Evolutionary conservation across 2,888 invertebrate genomes (phyloP).

Genomic region (Stenchaetothrips biformis): DNA sequence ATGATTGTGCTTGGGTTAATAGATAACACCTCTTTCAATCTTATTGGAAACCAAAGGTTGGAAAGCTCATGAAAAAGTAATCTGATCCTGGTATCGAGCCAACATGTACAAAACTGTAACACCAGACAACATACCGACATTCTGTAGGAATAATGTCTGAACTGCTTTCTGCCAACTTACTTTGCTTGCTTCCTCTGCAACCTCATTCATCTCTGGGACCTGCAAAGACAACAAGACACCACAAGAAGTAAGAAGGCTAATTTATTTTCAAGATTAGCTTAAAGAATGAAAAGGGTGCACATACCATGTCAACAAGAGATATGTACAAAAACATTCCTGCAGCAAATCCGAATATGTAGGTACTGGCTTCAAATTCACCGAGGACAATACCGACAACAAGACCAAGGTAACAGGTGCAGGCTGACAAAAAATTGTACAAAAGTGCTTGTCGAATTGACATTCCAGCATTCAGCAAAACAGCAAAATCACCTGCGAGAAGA

Average conservation of each 20-base stretch:
- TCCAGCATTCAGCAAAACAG: conserved; percentile 69
- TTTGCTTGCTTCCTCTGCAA: conserved; percentile 46
- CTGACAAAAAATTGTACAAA: conserved; percentile 68
- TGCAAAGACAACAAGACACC: conserved; percentile 37
- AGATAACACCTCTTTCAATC: no score
- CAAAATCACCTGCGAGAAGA: conserved; percentile 60
- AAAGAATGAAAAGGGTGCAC: conserved; percentile 28
- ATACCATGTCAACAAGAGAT: conserved; percentile 70
- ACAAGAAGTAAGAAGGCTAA: background rate
- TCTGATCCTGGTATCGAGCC: conserved; percentile 46
- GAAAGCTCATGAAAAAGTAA: conserved; percentile 39
- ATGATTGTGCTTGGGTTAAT: no score
- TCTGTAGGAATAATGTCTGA: conserved; percentile 46
- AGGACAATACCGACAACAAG: conserved; percentile 69
- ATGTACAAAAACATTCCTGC: conserved; percentile 79
- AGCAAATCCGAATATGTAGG: conserved; percentile 74
- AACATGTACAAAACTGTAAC: conserved; percentile 45
- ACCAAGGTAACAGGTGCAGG: conserved; percentile 69
- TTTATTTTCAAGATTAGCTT: background rate
- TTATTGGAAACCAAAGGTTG: no score
- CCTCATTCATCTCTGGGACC: conserved; percentile 49
- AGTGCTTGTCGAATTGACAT: conserved; percentile 66
- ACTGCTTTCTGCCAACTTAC: conserved; percentile 43
- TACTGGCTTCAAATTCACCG: conserved; percentile 63
- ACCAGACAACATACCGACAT: conserved; percentile 47